A percentile compares a stretch with the other conserved stretches of the same genome.
These are phyloP conservation scores for Scaptomyza tumidula DNA, from an alignment of 2,888 invertebrate species.

Conservation along the genomic window DNA sequence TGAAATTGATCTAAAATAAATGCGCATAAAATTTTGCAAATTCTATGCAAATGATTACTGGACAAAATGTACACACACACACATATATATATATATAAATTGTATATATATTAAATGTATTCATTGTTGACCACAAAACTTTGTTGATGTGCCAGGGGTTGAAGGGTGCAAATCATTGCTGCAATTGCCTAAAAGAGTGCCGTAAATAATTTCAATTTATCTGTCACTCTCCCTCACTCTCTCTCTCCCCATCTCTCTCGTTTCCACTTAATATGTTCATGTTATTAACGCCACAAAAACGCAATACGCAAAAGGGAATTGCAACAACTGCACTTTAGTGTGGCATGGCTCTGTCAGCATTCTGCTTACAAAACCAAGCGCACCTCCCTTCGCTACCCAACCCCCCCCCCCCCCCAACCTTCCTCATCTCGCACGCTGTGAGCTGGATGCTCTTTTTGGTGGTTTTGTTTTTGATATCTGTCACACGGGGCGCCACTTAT, in stretches of 20 bases:
- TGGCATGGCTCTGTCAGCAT: slow-evolving; percentile 31
- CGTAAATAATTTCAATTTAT: slow-evolving; percentile 76
- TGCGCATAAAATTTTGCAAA: slow-evolving; percentile 27
- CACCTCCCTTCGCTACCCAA: background rate
- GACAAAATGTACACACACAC: slow-evolving; percentile 42
- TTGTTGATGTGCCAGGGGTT: slow-evolving; percentile 10
- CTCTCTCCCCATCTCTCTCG: background rate
- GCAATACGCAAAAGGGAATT: slow-evolving; percentile 51
- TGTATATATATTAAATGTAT: too few species aligned
- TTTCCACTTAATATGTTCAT: slow-evolving; percentile 39
- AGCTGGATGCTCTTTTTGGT: slow-evolving; percentile 4
- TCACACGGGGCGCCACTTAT: slow-evolving; percentile 55
- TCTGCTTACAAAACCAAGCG: background rate
- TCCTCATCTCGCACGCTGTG: background rate
- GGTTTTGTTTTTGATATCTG: slow-evolving; percentile 46
- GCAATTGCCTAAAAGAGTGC: slow-evolving; percentile 62
- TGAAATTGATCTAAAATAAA: slow-evolving; percentile 19
- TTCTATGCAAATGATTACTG: slow-evolving; percentile 74
- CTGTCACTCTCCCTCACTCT: slow-evolving; percentile 5
- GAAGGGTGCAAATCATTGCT: background rate
- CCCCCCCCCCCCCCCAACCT: too few species aligned
- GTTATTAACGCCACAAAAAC: slow-evolving; percentile 58
- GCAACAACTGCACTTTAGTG: slow-evolving; percentile 59
- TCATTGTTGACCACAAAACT: slow-evolving; percentile 66
- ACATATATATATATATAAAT: slow-evolving; percentile 1